Conservation (phyloP, 1,140 invertebrate species). For the Aphaenogaster floridana region DNA sequence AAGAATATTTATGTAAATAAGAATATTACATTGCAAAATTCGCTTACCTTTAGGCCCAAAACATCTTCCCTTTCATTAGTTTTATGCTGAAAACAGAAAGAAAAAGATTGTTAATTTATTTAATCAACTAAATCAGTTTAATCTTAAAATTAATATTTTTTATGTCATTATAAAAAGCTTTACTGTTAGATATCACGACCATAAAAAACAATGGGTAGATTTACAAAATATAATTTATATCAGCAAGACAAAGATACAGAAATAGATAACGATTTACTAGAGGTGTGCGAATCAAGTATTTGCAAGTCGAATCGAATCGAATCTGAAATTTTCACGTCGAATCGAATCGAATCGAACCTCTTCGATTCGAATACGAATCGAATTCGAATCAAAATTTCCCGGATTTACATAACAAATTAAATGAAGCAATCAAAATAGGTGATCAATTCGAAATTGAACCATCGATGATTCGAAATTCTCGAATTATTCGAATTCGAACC, state of each 20-base stretch:
- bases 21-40: neutral
- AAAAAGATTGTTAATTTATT: neutral
- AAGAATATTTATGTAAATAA: neutral
- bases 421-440: too few relatives aligned
- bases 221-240: neutral
- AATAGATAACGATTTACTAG: neutral
- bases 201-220: neutral
- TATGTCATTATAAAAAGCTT: neutral
- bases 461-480: too few relatives aligned
- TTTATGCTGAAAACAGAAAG: constrained; percentile 60
- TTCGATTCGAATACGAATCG: too few relatives aligned
- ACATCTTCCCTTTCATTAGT: constrained; percentile 63
- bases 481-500: too few relatives aligned
- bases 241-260: neutral
- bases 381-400: too few relatives aligned
- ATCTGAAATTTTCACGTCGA: too few relatives aligned
- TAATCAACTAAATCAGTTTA: neutral
- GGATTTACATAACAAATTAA: too few relatives aligned
- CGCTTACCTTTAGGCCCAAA: constrained; percentile 61
- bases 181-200: neutral
- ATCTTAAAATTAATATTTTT: neutral
- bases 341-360: too few relatives aligned
- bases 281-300: too few relatives aligned
- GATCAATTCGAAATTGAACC: too few relatives aligned
- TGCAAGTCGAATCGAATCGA: too few relatives aligned